These are phyloP conservation scores for Heliocidaris tuberculata DNA, from an alignment of 35 echinoderm and acorn worm genomes.

Conservation along the genomic window DNA sequence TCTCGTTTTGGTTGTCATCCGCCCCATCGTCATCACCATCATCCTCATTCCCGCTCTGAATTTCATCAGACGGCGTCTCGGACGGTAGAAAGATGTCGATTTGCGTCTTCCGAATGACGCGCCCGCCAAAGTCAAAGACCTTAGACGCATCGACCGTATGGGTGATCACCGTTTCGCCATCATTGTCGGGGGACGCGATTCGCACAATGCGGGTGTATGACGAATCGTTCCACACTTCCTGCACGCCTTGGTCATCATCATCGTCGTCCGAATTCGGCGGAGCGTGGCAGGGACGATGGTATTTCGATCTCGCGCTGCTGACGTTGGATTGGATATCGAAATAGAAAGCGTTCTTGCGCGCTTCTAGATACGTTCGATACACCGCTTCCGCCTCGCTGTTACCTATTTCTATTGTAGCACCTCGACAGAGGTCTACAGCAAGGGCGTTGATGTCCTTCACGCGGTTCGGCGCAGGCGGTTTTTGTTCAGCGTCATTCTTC, in stretches of 20 bases:
- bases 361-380: background rate
- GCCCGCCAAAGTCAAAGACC: slow-evolving; percentile 39
- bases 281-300: background rate
- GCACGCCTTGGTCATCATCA: background rate
- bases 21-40: background rate
- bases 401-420: background rate
- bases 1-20: background rate
- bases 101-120: slow-evolving; percentile 6
- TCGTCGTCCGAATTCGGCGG: background rate
- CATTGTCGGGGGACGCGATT: background rate
- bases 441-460: slow-evolving; percentile 22
- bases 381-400: background rate
- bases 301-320: background rate
- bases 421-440: background rate
- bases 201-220: slow-evolving; percentile 7
- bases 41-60: background rate
- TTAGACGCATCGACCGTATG: slow-evolving; percentile 24
- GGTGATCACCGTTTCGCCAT: slow-evolving; percentile 35
- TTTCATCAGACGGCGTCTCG: background rate
- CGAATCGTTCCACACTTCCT: slow-evolving; percentile 22
- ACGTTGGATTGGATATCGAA: background rate
- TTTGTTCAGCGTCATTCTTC: background rate
- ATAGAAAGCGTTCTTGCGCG: slow-evolving; percentile 25
- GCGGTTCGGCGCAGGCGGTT: background rate
- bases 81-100: slow-evolving; percentile 30